Conservation (phyloP, 1,140 invertebrate species). For the Listronotus bonariensis region DNA sequence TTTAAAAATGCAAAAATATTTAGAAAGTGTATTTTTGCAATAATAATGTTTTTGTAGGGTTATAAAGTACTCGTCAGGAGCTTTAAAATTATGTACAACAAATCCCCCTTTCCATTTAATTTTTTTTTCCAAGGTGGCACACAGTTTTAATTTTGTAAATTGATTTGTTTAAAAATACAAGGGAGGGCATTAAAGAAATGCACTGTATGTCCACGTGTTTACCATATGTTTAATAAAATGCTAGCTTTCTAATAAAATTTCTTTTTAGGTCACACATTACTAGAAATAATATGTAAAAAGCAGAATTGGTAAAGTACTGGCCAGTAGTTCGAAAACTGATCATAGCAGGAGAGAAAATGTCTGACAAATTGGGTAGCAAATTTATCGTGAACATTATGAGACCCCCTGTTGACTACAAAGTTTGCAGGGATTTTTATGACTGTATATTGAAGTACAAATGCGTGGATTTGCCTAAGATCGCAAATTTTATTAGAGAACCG, state of each 20-base stretch:
- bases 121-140: not conserved
- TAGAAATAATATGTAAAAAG: slow-evolving; percentile 17
- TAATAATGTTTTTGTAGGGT: too few relatives aligned
- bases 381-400: slow-evolving; percentile 14
- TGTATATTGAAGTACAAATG: slow-evolving; percentile 8
- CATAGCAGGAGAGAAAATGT: slow-evolving; percentile 2
- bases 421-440: slow-evolving; percentile 18
- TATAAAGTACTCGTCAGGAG: too few relatives aligned
- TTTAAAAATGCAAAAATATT: too few relatives aligned
- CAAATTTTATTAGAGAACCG: not conserved
- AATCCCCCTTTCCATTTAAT: too few relatives aligned
- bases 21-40: too few relatives aligned
- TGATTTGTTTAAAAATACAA: not conserved
- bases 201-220: too few relatives aligned
- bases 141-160: too few relatives aligned
- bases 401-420: not conserved
- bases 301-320: slow-evolving; percentile 3
- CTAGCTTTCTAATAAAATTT: too few relatives aligned
- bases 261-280: slow-evolving; percentile 12
- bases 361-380: slow-evolving; percentile 1
- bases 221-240: not conserved
- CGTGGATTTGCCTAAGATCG: slow-evolving; percentile 4
- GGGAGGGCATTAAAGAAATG: too few relatives aligned
- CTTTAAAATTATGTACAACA: too few relatives aligned
- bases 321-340: slow-evolving; percentile 12